Evolutionary conservation across 2,888 invertebrate genomes (phyloP).

Genomic region (Pheosia tremula): DNA sequence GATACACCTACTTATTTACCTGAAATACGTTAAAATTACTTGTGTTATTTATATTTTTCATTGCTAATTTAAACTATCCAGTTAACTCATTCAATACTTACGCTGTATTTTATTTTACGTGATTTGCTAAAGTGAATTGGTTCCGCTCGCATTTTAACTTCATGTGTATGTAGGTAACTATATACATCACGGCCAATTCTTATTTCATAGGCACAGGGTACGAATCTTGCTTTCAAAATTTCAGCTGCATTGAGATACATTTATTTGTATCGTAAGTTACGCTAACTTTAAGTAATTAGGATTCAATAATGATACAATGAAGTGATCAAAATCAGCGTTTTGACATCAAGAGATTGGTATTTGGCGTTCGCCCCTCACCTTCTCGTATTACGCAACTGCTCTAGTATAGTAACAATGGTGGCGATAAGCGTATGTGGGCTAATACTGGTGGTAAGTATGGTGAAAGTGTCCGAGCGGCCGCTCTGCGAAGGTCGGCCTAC

Average conservation of each 20-base stretch:
- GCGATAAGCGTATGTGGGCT: conserved; percentile 65
- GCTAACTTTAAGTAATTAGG: background rate
- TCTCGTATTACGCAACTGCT: conserved; percentile 54
- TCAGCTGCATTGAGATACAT: background rate
- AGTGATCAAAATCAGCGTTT: conserved; percentile 21
- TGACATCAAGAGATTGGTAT: conserved; percentile 30
- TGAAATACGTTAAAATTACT: too few relatives aligned
- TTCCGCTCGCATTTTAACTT: too few relatives aligned
- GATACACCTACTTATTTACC: too few relatives aligned
- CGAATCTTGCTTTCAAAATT: too few relatives aligned
- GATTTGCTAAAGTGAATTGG: too few relatives aligned
- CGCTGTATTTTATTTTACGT: too few relatives aligned
- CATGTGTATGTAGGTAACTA: too few relatives aligned
- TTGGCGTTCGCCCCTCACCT: conserved; percentile 23
- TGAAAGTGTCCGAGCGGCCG: conserved; percentile 67
- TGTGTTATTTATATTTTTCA: too few relatives aligned
- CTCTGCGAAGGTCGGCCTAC: conserved; percentile 60
- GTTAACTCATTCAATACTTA: too few relatives aligned
- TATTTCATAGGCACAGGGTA: too few relatives aligned
- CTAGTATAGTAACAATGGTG: conserved; percentile 57
- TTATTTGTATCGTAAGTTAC: conserved; percentile 12
- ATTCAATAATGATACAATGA: conserved; percentile 17
- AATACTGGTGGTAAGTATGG: conserved; percentile 57
- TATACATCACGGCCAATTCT: too few relatives aligned
- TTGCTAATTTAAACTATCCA: too few relatives aligned